Percentiles rank a stretch among this genome's conserved stretches.
Conservation (phyloP, 2,797 vertebrate genomes). For the Bradypodion pumilum region DNA sequence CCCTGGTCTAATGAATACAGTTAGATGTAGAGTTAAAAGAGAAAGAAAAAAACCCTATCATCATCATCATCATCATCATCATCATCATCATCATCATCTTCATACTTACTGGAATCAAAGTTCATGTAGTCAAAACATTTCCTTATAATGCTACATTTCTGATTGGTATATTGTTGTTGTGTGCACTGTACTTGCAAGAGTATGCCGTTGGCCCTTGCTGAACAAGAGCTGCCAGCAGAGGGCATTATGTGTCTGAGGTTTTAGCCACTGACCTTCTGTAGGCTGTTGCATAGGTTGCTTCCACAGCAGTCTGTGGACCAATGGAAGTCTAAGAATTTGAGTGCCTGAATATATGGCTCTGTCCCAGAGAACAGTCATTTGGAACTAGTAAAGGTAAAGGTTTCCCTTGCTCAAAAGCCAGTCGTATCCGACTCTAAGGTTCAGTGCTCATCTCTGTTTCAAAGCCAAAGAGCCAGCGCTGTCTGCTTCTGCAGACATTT, state of each 20-base stretch:
- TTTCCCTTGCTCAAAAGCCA: too few species aligned
- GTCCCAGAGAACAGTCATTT: neutral
- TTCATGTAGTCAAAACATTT: neutral
- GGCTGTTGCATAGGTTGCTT: neutral
- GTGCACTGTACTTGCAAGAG: neutral
- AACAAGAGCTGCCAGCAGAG: constrained; percentile 2
- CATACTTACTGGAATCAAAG: neutral
- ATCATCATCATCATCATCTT: too few species aligned
- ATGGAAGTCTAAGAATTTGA: neutral
- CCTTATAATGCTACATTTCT: neutral
- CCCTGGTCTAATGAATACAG: neutral
- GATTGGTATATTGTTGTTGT: neutral
- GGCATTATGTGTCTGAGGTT: constrained; percentile 40
- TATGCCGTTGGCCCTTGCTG: neutral
- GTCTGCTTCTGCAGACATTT: too few species aligned
- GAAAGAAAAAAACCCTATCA: neutral
- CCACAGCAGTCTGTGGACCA: neutral
- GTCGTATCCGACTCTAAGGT: too few species aligned
- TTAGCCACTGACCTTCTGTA: too few species aligned
- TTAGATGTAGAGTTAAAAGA: neutral
- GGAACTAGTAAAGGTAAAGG: too few species aligned
- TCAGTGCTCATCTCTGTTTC: too few species aligned
- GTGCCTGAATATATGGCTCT: neutral
- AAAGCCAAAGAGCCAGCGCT: too few species aligned
- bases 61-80: too few species aligned